Base-by-base conservation (phyloP, 2,888 invertebrate species). In the Acronicta aceris region DNA sequence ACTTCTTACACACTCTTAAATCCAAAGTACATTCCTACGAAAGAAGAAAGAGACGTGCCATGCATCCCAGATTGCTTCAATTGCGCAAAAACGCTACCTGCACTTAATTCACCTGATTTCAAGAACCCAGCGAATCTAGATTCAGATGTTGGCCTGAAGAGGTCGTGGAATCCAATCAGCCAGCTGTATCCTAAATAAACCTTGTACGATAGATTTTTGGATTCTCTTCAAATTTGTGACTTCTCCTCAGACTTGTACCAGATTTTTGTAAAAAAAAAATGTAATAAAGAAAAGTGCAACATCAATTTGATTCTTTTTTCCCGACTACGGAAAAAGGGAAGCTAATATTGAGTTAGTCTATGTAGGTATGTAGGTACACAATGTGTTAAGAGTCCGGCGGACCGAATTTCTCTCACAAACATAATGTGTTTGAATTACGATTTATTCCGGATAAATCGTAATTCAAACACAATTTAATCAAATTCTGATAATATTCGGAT, bases 271-370 rank as follows among this genome's bases (percentile, higher is more conserved):
- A 27, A 15, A 33, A 10, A 30, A 40, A 57, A 40, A 56, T 52
- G 38, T 43, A 57, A 57, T 57, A 58, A 38, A 62, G n/a, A 38
- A 62, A 62, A 58, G 57, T 5, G 61, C 48, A 56, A 61, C 55
- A 56, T 16, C 56, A 0, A 17, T 2, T 12, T 8, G n/a, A 5
- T 6, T 16, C 0, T 49, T 33, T 48, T 43, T 15, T 12, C 48
- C 5, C 25, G 5, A 25, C 5, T 25, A n/a, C n/a, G n/a, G n/a
- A n/a, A n/a, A n/a, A n/a, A n/a, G n/a, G n/a, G n/a, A n/a, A n/a
- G n/a, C n/a, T n/a, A n/a, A n/a, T n/a, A n/a, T n/a, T n/a, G n/a
- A n/a, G n/a, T n/a, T n/a, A n/a, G n/a, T n/a, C n/a, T n/a, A n/a
- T n/a, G n/a, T n/a, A n/a, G n/a, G n/a, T n/a, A n/a, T n/a, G n/a